These are phyloP conservation scores for Hyaena hyaena DNA, from an alignment of 2,113 vertebrate genomes.

Conservation along the genomic window DNA sequence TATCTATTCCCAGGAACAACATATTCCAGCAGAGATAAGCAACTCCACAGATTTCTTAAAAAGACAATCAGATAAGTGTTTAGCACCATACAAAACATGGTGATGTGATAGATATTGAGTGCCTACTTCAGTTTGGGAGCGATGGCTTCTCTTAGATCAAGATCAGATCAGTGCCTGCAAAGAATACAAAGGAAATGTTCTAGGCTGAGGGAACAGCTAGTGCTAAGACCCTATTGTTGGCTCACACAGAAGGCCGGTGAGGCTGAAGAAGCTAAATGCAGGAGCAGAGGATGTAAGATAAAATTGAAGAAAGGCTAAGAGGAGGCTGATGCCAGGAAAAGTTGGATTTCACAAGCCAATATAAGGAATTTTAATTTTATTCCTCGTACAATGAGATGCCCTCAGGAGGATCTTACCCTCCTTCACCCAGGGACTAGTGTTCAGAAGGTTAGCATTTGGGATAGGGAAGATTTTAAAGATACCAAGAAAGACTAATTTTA, in stretches of 20 bases:
- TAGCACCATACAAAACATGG: neutral
- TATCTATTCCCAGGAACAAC: neutral
- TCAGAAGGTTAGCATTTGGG: neutral
- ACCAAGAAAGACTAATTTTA: conserved; percentile 12
- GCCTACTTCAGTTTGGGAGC: neutral
- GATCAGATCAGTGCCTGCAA: accelerated
- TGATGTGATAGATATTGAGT: neutral
- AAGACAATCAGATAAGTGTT: neutral
- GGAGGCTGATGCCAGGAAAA: neutral
- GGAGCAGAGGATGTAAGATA: no score
- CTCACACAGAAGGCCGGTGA: neutral
- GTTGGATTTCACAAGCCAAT: neutral
- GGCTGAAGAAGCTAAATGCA: neutral
- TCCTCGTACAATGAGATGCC: neutral
- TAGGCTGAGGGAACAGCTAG: neutral
- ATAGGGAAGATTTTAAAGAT: neutral
- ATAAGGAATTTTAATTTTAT: neutral
- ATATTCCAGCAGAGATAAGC: neutral
- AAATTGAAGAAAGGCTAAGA: neutral
- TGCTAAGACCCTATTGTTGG: no score
- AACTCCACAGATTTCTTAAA: neutral
- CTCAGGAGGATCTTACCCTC: neutral
- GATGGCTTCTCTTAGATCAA: neutral
- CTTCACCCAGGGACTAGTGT: neutral
- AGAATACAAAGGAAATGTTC: neutral